Evolutionary conservation across 1,140 invertebrate species (phyloP).

Genomic region (Cecropterus lyciades): DNA sequence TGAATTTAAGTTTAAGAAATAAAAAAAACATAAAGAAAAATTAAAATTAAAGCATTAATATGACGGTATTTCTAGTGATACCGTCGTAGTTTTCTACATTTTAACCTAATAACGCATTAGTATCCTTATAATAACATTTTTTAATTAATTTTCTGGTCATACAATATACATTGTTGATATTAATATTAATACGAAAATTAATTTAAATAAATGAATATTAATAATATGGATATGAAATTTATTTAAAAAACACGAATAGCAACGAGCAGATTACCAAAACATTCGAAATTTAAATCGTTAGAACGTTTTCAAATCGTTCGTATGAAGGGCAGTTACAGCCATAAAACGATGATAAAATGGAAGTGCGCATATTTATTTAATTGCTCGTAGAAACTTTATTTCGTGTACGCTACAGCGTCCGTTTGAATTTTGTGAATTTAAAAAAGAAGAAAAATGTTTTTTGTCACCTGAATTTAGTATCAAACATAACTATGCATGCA

Average conservation of each 20-base stretch:
- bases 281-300: neutral
- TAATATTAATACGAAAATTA: too few relatives aligned
- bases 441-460: neutral
- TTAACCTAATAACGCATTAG: too few relatives aligned
- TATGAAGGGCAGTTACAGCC: constrained; percentile 7
- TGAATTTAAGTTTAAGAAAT: too few relatives aligned
- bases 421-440: neutral
- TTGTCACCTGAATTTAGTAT: neutral
- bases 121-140: too few relatives aligned
- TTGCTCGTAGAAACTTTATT: constrained; percentile 38
- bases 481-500: neutral
- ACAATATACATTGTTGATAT: too few relatives aligned
- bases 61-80: too few relatives aligned
- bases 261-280: constrained; percentile 5
- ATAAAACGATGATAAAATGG: constrained; percentile 33
- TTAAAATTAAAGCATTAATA: too few relatives aligned
- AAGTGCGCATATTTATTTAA: constrained; percentile 40
- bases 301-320: constrained; percentile 25
- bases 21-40: too few relatives aligned
- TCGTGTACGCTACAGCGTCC: constrained; percentile 25
- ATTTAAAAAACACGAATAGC: neutral
- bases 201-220: too few relatives aligned
- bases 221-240: too few relatives aligned
- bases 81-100: too few relatives aligned
- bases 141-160: too few relatives aligned